Percentiles rank a stretch among this genome's conserved stretches.
phyloP scores from a whole-genome alignment of 2,888 invertebrate species.

The Branchinecta sandiegonensis region DNA sequence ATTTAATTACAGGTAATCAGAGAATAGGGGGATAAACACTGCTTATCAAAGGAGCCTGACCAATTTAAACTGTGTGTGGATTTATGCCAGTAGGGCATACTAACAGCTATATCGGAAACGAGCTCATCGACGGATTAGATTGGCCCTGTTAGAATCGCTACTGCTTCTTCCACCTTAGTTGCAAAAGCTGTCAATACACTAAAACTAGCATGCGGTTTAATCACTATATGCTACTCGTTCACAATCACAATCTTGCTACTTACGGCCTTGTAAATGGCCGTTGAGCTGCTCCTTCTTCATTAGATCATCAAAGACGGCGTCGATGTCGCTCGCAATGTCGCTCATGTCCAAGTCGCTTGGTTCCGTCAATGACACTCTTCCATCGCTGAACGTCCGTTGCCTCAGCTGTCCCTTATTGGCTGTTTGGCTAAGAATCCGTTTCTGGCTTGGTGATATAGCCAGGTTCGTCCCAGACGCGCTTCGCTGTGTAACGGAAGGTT shows the following conservation, averaged over 20 bases:
- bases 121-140: too few relatives aligned
- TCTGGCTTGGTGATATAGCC: not conserved
- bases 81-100: too few relatives aligned
- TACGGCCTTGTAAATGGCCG: constrained; percentile 16
- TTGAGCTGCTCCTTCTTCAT: constrained; percentile 14
- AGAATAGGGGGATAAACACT: too few relatives aligned
- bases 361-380: not conserved
- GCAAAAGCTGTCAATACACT: not conserved
- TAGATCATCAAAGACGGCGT: constrained; percentile 20
- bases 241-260: constrained; percentile 18
- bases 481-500: not conserved
- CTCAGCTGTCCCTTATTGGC: too few relatives aligned
- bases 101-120: too few relatives aligned
- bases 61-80: too few relatives aligned
- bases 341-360: constrained; percentile 5
- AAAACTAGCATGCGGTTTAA: not conserved
- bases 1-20: too few relatives aligned
- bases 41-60: too few relatives aligned
- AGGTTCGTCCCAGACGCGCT: not conserved
- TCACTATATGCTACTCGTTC: not conserved
- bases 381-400: too few relatives aligned
- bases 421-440: not conserved
- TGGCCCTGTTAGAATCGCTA: too few relatives aligned
- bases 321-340: constrained; percentile 19
- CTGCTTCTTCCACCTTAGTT: constrained; percentile 15